Percentiles rank a stretch among this genome's conserved stretches.
Conservation (phyloP, 1,140 invertebrate species). For the Calliopsis andreniformis region DNA sequence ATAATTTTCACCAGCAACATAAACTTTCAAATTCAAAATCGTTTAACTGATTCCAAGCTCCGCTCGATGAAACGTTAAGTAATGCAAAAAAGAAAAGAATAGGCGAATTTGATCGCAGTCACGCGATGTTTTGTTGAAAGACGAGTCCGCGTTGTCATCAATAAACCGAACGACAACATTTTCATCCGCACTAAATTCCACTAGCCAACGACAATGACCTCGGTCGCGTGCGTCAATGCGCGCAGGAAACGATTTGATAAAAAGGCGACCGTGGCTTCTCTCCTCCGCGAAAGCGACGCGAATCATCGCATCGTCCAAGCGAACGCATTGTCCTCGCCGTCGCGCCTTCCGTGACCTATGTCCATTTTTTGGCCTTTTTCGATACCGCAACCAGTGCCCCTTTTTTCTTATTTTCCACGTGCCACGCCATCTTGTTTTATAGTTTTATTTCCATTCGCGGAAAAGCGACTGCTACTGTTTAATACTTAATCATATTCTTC, state of each 20-base stretch:
- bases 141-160: background rate
- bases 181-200: constrained; percentile 13
- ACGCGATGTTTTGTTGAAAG: background rate
- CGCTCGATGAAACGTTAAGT: too few species aligned
- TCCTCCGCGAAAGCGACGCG: background rate
- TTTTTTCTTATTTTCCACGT: too few species aligned
- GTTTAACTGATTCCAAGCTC: too few species aligned
- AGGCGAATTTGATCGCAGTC: too few species aligned
- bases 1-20: background rate
- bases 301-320: background rate
- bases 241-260: constrained; percentile 38
- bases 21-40: too few species aligned
- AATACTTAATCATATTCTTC: too few species aligned
- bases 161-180: constrained; percentile 6
- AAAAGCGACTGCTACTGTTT: too few species aligned
- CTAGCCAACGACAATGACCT: constrained; percentile 26
- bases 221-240: constrained; percentile 53
- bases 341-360: background rate
- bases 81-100: too few species aligned
- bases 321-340: background rate
- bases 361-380: background rate
- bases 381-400: too few species aligned
- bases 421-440: too few species aligned
- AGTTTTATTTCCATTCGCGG: too few species aligned
- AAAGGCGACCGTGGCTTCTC: constrained; percentile 22